These are phyloP conservation scores for Sterrhoptilus dennistouni DNA, from an alignment of 2,113 vertebrate species.

Conservation along the genomic window DNA sequence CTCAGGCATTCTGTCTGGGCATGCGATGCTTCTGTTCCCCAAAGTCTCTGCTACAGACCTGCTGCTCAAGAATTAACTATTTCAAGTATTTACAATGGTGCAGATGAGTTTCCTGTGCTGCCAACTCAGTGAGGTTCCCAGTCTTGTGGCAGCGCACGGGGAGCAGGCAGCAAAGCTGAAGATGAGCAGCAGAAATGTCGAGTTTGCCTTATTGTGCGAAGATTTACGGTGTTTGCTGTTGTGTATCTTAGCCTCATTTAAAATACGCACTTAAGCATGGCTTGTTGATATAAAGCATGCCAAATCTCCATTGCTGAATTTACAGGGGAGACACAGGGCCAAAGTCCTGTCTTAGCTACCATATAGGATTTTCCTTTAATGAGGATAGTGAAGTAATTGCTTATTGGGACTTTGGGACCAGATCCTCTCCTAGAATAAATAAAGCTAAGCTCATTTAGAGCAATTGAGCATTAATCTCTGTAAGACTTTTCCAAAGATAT, in stretches of 20 bases:
- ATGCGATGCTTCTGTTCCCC: accelerated
- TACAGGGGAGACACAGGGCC: background rate
- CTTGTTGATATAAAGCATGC: constrained; percentile 11
- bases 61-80: background rate
- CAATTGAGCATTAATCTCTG: constrained; percentile 44
- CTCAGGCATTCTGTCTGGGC: no score
- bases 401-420: constrained; percentile 9
- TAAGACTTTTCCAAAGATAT: constrained; percentile 32
- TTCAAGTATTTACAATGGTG: background rate
- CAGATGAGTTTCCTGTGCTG: background rate
- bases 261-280: background rate
- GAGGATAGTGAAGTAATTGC: background rate
- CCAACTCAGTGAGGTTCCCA: background rate
- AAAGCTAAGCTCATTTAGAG: constrained; percentile 51
- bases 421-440: constrained; percentile 51
- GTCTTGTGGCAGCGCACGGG: accelerated
- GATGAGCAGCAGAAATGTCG: background rate
- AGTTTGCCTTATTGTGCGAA: background rate
- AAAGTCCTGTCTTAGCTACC: background rate
- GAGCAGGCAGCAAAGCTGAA: background rate
- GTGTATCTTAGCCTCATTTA: background rate
- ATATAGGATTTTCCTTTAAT: constrained; percentile 10
- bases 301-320: background rate
- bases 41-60: accelerated
- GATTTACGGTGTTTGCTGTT: constrained; percentile 16